These are phyloP conservation scores for Chaetodon auriga DNA, from an alignment of 2,113 vertebrate genomes.

Conservation along the genomic window DNA sequence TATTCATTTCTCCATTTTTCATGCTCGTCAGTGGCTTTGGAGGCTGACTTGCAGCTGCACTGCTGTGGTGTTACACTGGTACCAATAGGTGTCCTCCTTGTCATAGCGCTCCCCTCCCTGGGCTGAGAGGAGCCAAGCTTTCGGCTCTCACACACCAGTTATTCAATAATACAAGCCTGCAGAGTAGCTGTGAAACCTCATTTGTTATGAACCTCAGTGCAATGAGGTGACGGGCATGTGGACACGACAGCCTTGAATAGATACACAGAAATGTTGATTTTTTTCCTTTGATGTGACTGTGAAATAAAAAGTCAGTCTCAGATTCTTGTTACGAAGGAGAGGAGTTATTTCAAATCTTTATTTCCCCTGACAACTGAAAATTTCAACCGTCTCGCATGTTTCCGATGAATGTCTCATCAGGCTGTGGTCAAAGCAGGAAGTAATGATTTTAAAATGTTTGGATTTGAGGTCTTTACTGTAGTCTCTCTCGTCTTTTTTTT, in stretches of 20 bases:
- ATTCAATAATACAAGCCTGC: neutral
- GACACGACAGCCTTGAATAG: neutral
- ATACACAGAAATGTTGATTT: slow-evolving; percentile 7
- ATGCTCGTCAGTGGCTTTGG: neutral
- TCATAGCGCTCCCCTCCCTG: slow-evolving; percentile 12
- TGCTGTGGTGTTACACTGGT: slow-evolving; percentile 31
- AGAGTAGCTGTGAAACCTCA: slow-evolving; percentile 9
- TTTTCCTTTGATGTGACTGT: slow-evolving; percentile 13
- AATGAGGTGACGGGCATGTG: slow-evolving; percentile 17
- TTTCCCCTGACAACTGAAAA: neutral
- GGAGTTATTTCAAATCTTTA: neutral
- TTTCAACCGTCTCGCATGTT: neutral
- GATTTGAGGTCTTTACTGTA: neutral
- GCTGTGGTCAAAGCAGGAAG: neutral
- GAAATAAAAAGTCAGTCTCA: neutral
- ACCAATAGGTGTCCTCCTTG: slow-evolving; percentile 68
- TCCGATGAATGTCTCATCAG: neutral
- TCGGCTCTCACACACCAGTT: neutral
- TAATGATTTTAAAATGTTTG: neutral
- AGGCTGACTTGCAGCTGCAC: neutral
- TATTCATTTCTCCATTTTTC: too few relatives aligned
- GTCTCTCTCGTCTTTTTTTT: neutral
- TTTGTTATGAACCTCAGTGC: neutral
- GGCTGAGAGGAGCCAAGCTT: neutral
- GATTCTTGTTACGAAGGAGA: neutral